Percentiles rank a stretch among this genome's conserved stretches.
Conservation (phyloP, 1,140 invertebrate species). For the Tribolium madens region DNA sequence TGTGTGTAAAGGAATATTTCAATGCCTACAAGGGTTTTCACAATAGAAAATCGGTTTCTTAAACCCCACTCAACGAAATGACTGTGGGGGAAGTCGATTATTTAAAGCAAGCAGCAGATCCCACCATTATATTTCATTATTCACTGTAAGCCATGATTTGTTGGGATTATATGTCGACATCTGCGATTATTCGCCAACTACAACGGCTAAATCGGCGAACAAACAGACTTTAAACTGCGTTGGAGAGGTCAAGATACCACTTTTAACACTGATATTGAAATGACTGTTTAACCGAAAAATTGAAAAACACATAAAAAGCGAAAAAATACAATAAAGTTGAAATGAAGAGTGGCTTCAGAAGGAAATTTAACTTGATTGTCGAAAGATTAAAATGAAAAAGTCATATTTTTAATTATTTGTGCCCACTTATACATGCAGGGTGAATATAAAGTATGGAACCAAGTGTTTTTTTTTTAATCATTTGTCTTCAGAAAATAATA, state of each 20-base stretch:
- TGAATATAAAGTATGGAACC: no score
- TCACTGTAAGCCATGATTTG: background rate
- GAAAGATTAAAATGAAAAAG: no score
- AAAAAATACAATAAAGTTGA: no score
- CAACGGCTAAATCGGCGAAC: background rate
- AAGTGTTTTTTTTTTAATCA: no score
- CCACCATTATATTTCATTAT: background rate
- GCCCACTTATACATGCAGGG: no score
- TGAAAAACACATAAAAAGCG: background rate
- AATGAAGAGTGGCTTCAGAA: no score
- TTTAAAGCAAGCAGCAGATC: background rate
- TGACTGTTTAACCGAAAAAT: no score
- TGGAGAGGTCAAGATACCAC: background rate
- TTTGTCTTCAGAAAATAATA: no score
- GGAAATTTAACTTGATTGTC: no score
- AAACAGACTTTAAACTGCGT: background rate
- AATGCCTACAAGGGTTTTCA: background rate
- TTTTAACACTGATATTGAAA: background rate
- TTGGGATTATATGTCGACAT: background rate
- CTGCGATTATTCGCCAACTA: background rate
- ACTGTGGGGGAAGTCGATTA: background rate
- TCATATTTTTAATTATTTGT: no score
- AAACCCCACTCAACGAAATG: background rate
- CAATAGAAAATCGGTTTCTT: background rate
- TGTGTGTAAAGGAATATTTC: no score